Conservation (phyloP, 1,140 invertebrate species). For the Pantala flavescens region DNA sequence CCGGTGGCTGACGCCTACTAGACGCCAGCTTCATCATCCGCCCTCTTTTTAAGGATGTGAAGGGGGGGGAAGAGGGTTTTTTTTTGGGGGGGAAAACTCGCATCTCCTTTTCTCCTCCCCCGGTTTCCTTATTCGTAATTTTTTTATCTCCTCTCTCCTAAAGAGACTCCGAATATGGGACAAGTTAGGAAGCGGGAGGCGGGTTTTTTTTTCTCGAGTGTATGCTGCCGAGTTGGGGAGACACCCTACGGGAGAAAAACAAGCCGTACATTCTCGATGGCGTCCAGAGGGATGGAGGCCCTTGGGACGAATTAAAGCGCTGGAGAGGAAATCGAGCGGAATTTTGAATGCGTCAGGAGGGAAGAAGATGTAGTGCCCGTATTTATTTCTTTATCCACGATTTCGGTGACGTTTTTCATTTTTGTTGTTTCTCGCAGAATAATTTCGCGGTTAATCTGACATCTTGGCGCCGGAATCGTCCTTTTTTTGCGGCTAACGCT, state of each 20-base stretch:
- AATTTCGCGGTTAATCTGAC: too few species aligned
- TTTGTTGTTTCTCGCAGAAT: too few species aligned
- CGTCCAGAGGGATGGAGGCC: neutral
- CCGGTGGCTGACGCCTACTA: neutral
- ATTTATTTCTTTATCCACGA: too few species aligned
- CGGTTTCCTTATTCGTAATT: neutral
- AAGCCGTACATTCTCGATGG: neutral
- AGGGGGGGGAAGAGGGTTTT: neutral
- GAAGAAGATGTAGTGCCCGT: neutral
- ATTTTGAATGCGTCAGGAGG: neutral
- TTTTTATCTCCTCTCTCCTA: neutral
- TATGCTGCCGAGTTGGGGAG: neutral
- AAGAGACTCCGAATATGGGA: neutral
- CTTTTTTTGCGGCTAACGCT: too few species aligned
- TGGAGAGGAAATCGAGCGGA: neutral
- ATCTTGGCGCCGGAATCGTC: too few species aligned
- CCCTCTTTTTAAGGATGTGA: neutral
- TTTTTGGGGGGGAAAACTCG: neutral
- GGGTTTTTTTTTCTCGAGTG: neutral
- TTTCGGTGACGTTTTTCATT: too few species aligned
- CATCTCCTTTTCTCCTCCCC: neutral
- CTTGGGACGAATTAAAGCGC: neutral
- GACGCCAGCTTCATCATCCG: slow-evolving; percentile 6
- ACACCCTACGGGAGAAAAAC: neutral
- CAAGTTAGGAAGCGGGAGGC: neutral